Conservation (phyloP, 1,140 invertebrate species). For the Condylostylus longicornis region DNA sequence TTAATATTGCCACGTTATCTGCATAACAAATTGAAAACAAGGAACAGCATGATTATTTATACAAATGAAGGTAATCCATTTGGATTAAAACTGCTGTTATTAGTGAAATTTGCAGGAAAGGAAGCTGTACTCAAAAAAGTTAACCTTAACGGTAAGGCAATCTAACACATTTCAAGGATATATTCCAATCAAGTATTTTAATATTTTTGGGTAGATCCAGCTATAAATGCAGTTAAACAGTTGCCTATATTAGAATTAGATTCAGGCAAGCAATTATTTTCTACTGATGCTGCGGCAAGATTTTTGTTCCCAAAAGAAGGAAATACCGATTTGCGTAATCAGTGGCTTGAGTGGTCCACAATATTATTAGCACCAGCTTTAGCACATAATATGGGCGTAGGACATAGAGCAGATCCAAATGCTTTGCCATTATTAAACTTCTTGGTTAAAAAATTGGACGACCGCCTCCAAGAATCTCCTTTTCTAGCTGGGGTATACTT, state of each 20-base stretch:
- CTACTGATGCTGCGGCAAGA: constrained; percentile 38
- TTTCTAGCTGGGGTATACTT: constrained; percentile 30
- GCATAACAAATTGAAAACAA: too few species aligned
- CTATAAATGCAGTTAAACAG: constrained; percentile 23
- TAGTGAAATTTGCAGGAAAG: constrained; percentile 43
- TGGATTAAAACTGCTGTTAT: constrained; percentile 50
- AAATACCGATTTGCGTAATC: constrained; percentile 10
- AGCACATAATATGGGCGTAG: constrained; percentile 30
- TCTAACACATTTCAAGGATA: constrained; percentile 4
- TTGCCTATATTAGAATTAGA: constrained; percentile 38
- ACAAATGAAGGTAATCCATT: constrained; percentile 58
- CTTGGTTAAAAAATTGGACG: constrained; percentile 34
- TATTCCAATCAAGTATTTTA: background rate
- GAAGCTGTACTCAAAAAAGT: constrained; percentile 37
- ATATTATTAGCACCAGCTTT: constrained; percentile 45
- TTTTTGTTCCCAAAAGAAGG: constrained; percentile 35
- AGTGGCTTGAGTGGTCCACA: constrained; percentile 64
- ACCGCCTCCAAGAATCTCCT: constrained; percentile 26
- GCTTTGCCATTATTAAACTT: constrained; percentile 33
- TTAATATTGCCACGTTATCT: constrained; percentile 23
- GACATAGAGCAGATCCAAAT: constrained; percentile 34
- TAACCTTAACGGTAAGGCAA: constrained; percentile 39
- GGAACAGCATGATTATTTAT: constrained; percentile 41
- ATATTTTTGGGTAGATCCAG: constrained; percentile 11
- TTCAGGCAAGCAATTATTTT: constrained; percentile 36